phyloP scores from a whole-genome alignment of 2,113 vertebrate genomes.

The Acinonyx jubatus region DNA sequence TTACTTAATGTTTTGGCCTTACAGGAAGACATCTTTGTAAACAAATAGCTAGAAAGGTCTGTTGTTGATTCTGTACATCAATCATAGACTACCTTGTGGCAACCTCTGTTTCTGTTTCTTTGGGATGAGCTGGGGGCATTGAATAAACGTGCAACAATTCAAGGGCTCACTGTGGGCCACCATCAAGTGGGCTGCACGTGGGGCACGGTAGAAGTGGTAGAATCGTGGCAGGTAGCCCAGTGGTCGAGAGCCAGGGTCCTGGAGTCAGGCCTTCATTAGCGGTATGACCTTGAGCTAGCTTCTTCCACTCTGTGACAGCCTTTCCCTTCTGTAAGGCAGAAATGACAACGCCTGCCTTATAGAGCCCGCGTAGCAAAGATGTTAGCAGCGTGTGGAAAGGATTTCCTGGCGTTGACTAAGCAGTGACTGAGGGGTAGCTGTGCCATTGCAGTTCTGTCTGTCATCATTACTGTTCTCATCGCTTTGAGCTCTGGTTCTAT shows the following conservation, averaged over 20 bases:
- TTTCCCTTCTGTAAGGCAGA: neutral
- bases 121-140: neutral
- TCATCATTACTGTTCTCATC: too few relatives aligned
- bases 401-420: neutral
- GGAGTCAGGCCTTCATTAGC: neutral
- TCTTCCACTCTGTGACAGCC: neutral
- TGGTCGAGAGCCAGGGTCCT: neutral
- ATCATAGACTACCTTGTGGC: neutral
- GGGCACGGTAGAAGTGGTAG: neutral
- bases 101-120: neutral
- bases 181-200: neutral
- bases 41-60: neutral
- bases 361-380: neutral
- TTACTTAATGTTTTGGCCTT: neutral
- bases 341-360: neutral
- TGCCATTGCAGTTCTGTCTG: neutral
- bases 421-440: neutral
- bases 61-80: neutral
- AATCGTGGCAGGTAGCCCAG: rapidly evolving
- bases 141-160: neutral
- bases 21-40: neutral
- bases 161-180: neutral
- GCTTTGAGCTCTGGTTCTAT: neutral
- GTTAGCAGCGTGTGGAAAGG: rapidly evolving
- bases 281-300: neutral